Conservation (phyloP, 2,888 invertebrate genomes). For the Mythimna lalbum region DNA sequence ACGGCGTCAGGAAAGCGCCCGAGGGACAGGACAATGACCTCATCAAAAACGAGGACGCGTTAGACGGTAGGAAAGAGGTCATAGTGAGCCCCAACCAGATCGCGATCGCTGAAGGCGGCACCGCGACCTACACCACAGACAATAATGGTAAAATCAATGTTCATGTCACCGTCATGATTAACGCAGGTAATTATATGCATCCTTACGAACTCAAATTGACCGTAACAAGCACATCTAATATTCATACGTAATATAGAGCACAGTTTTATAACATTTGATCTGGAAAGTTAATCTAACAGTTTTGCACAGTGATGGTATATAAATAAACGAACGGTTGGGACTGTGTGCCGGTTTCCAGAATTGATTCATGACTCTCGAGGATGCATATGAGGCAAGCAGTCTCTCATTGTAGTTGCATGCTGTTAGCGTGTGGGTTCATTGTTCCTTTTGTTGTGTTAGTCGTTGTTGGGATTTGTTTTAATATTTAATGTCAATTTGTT, state of each 20-base stretch:
- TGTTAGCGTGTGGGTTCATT: slow-evolving; percentile 60
- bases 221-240: slow-evolving; percentile 76
- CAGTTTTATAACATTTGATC: slow-evolving; percentile 71
- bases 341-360: slow-evolving; percentile 79
- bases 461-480: slow-evolving; percentile 42
- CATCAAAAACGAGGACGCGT: slow-evolving; percentile 90
- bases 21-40: slow-evolving; percentile 96
- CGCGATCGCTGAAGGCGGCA: slow-evolving; percentile 87
- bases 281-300: slow-evolving; percentile 85
- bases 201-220: slow-evolving; percentile 82
- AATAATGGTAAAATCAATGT: slow-evolving; percentile 97
- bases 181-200: slow-evolving; percentile 92
- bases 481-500: slow-evolving; percentile 56
- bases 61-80: slow-evolving; percentile 91
- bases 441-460: slow-evolving; percentile 56
- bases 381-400: slow-evolving; percentile 90
- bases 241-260: slow-evolving; percentile 73
- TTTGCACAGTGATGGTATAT: slow-evolving; percentile 86
- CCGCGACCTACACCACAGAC: slow-evolving; percentile 92
- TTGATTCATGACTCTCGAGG: slow-evolving; percentile 83
- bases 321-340: slow-evolving; percentile 74
- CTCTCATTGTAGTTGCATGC: slow-evolving; percentile 80
- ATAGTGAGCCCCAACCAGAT: slow-evolving; percentile 86
- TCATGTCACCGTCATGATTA: slow-evolving; percentile 96
- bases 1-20: slow-evolving; percentile 93